Conservation (phyloP, 2,797 vertebrate genomes). For the Myripristis murdjan region DNA sequence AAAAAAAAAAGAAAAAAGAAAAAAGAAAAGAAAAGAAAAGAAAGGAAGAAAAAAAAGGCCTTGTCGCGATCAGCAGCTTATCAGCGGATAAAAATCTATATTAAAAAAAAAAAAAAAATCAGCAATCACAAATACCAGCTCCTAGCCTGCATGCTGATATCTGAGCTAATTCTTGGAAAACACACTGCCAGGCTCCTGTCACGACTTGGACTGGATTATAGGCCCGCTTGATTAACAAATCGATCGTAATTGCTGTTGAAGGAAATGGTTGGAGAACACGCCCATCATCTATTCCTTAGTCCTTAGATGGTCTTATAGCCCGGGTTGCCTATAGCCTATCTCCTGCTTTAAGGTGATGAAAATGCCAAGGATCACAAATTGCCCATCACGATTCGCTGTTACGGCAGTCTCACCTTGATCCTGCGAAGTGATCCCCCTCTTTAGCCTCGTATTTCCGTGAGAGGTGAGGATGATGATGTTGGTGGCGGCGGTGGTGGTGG, state of each 20-base stretch:
- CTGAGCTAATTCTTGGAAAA: constrained; percentile 51
- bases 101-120: constrained; percentile 35
- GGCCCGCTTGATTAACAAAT: constrained; percentile 57
- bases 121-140: constrained; percentile 23
- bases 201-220: constrained; percentile 61
- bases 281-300: constrained; percentile 50
- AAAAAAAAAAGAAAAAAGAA: too few relatives aligned
- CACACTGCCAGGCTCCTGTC: constrained; percentile 46
- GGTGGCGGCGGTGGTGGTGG: too few relatives aligned
- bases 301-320: constrained; percentile 35
- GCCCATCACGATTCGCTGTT: background rate
- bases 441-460: constrained; percentile 21
- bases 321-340: background rate
- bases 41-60: constrained; percentile 41
- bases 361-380: background rate
- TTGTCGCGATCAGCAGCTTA: constrained; percentile 55
- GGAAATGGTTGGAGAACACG: constrained; percentile 53
- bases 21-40: too few relatives aligned
- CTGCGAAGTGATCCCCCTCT: constrained; percentile 47
- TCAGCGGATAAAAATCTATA: too few relatives aligned
- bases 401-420: constrained; percentile 60
- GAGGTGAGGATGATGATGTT: constrained; percentile 53
- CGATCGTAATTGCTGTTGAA: constrained; percentile 57
- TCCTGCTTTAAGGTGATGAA: background rate
- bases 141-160: constrained; percentile 22